phyloP scores from a whole-genome alignment of 2,797 vertebrate species.

The Synanceia verrucosa region DNA sequence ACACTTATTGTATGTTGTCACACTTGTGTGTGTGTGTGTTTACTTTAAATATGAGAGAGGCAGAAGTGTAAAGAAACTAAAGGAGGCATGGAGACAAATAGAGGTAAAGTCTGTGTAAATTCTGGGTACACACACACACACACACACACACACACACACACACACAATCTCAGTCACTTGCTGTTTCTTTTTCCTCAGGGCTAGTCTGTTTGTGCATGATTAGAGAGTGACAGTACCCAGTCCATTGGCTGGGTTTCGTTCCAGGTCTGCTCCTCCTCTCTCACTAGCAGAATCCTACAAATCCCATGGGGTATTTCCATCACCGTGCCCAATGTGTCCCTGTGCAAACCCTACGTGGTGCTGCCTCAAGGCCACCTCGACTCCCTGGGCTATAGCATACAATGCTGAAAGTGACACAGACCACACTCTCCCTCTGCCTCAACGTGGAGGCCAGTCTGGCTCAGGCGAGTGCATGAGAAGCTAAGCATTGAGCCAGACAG shows the following conservation, averaged over 20 bases:
- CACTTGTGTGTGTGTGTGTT: not conserved
- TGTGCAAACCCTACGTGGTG: conserved; percentile 56
- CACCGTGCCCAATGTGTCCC: conserved; percentile 64
- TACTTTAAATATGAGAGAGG: not conserved
- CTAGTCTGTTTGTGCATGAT: conserved; percentile 75
- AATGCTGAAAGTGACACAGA: conserved; percentile 62
- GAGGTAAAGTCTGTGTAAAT: conserved; percentile 9
- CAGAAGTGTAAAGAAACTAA: not conserved
- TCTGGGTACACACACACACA: not conserved
- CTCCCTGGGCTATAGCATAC: conserved; percentile 43
- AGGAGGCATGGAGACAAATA: no score
- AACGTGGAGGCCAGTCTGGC: conserved; percentile 36
- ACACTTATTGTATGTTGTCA: not conserved
- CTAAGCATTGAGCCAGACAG: conserved; percentile 24
- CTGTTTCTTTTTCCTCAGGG: conserved; percentile 65
- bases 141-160: conserved; percentile 31
- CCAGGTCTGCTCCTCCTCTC: conserved; percentile 53
- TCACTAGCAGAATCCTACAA: conserved; percentile 62
- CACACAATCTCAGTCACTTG: conserved; percentile 37
- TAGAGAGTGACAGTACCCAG: conserved; percentile 75
- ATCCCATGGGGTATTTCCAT: conserved; percentile 61
- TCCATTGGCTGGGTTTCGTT: conserved; percentile 69
- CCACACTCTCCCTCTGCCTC: conserved; percentile 58
- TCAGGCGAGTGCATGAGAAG: conserved; percentile 34
- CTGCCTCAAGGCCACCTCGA: conserved; percentile 61